These are phyloP conservation scores for Craniophora ligustri DNA, from an alignment of 2,888 invertebrate species.

Conservation along the genomic window DNA sequence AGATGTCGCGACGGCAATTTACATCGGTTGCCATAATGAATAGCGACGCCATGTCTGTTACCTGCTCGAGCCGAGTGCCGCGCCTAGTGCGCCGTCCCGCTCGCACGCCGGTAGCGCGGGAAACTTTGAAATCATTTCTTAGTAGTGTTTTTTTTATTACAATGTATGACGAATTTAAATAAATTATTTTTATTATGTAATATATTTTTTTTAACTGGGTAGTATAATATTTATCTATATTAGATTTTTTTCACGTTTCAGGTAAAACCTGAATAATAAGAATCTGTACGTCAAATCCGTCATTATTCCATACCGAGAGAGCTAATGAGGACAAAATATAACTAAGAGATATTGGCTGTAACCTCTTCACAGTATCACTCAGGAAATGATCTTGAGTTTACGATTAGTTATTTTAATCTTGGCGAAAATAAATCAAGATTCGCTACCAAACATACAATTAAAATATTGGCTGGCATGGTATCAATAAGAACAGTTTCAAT, in stretches of 20 bases:
- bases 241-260: background rate
- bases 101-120: slow-evolving; percentile 39
- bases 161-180: no score
- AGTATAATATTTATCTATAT: no score
- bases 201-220: no score
- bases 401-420: background rate
- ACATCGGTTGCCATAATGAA: slow-evolving; percentile 70
- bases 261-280: background rate
- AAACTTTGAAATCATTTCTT: slow-evolving; percentile 38
- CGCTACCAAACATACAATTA: slow-evolving; percentile 12
- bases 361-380: no score
- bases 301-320: no score
- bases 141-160: no score
- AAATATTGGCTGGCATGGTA: slow-evolving; percentile 27
- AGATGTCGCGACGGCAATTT: slow-evolving; percentile 57
- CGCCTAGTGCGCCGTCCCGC: slow-evolving; percentile 44
- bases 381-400: slow-evolving; percentile 2
- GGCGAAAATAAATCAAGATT: slow-evolving; percentile 1
- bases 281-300: no score
- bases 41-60: slow-evolving; percentile 78
- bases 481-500: slow-evolving; percentile 3
- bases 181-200: no score
- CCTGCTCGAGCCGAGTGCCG: slow-evolving; percentile 58
- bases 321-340: no score
- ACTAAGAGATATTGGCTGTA: no score